Evolutionary conservation across 2,113 vertebrate species (phyloP).

Genomic region (Eretmodus cyanostictus): DNA sequence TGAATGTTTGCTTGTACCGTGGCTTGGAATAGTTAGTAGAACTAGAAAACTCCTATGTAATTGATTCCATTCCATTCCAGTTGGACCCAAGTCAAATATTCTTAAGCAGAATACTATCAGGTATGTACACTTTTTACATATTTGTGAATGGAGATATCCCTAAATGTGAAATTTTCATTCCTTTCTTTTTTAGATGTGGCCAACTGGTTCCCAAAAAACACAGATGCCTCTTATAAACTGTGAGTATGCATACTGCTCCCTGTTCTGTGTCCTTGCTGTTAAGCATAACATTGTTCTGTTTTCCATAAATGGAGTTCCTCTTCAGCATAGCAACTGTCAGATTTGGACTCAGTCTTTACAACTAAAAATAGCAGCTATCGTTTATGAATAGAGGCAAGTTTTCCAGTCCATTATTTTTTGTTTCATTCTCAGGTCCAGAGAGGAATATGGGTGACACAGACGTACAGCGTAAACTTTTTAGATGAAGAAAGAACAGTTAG

Average conservation of each 20-base stretch:
- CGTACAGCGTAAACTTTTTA: constrained; percentile 31
- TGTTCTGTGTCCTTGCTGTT: not conserved
- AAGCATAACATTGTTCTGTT: not conserved
- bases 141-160: not conserved
- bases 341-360: not conserved
- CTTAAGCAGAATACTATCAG: not conserved
- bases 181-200: not conserved
- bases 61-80: not conserved
- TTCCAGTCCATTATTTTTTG: constrained; percentile 39
- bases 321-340: constrained; percentile 3
- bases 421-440: not conserved
- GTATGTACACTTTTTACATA: not conserved
- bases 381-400: constrained; percentile 41
- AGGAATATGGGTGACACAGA: constrained; percentile 24
- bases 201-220: not conserved
- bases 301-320: constrained; percentile 15
- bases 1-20: not conserved
- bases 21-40: fast-evolving
- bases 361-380: constrained; percentile 54
- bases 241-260: not conserved
- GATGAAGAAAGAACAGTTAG: not conserved
- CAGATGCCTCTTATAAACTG: not conserved
- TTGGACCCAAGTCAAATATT: not conserved
- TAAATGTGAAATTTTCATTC: not conserved
- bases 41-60: not conserved